Evolutionary conservation across 1,140 invertebrate species (phyloP).

Genomic region (silkworm (Bombyx mori)): ASM3026992v2 NC_085122.1:10652501-10653000

Average conservation of each 20-base stretch:
- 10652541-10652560: too few relatives aligned
- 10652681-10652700: neutral
- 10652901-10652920: too few relatives aligned
- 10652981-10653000: too few relatives aligned
- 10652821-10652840: constrained; percentile 16
- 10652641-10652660: neutral
- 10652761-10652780: constrained; percentile 3
- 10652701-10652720: neutral
- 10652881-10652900: neutral
- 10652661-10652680: neutral
- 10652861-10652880: neutral
- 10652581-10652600: too few relatives aligned
- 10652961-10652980: too few relatives aligned
- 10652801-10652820: constrained; percentile 16
- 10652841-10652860: constrained; percentile 8
- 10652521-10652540: too few relatives aligned
- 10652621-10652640: neutral
- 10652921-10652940: too few relatives aligned
- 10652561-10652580: too few relatives aligned
- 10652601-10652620: neutral
- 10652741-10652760: constrained; percentile 1
- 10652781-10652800: constrained; percentile 16
- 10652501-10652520: too few relatives aligned
- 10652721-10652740: neutral
- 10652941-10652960: too few relatives aligned